Base-by-base conservation (phyloP, 2,113 vertebrate genomes). In the Phaetusa simplex region DNA sequence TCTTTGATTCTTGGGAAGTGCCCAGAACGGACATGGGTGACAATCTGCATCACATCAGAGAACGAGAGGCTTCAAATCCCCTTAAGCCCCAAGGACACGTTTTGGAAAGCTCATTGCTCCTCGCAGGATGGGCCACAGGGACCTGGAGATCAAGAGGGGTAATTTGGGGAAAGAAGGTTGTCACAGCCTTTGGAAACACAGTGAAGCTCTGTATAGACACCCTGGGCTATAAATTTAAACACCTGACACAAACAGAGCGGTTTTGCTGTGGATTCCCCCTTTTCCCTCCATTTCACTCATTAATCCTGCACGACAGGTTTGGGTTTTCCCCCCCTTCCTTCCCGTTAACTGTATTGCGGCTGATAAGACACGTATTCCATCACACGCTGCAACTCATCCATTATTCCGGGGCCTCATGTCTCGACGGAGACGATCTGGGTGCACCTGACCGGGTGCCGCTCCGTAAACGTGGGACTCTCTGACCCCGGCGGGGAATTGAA, bases 261-360 rank as follows among this genome's bases (percentile, higher is more conserved):
- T 77, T 90, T 18, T 80, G 70, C 72, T 8, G 4, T 18, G 62
- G 91, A 82, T 95, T 94, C 32, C 65, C 86, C 69, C 50, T 34
- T 92, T 86, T 74, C 56, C 72, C 40, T 88, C 67, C 86, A 40
- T 36, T 59, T 23, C 29, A 6, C 66, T 89, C 93, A 96, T 97
- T 88, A 97, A 96, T 97, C 91, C 91, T 93, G 32, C 71, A 16
- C 2, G 91, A 76, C 93, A 93, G 90, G 23, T 52, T 56, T 47
- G 74, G 93, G 81, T 71, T 78, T 42, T 4, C 61, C 45, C 70
- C 53, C 40, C 80, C 56, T 32, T 58, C 49, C 77, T 38, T 5
- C 36, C 78, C 0, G 6, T 26, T 93, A 32, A 72, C 86, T 94
- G 86, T 8, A 16, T 7, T 82, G 83, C 77, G 79, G 91, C 94